Evolutionary conservation across 2,888 invertebrate species (phyloP).

Genomic region (Germaria angustata): DNA sequence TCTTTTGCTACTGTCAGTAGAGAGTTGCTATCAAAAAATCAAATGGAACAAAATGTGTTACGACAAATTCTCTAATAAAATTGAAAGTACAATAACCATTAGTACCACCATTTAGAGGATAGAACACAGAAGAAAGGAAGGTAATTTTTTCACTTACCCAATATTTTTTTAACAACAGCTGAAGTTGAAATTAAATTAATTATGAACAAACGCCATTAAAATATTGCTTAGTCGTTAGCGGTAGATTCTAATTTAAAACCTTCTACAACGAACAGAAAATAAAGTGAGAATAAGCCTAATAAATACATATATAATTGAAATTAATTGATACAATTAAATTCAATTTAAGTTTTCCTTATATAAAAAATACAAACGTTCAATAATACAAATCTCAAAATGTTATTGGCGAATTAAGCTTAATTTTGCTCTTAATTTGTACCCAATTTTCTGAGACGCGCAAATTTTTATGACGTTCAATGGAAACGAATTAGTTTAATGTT

Average conservation of each 20-base stretch:
- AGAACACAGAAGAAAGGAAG: too few relatives aligned
- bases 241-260: slow-evolving; percentile 18
- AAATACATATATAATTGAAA: slow-evolving; percentile 61
- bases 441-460: background rate
- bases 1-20: too few relatives aligned
- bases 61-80: too few relatives aligned
- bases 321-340: slow-evolving; percentile 55
- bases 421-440: background rate
- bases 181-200: background rate
- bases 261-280: background rate
- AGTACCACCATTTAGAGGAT: too few relatives aligned
- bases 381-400: background rate
- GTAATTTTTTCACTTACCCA: background rate
- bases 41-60: too few relatives aligned
- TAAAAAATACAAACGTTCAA: background rate
- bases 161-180: background rate
- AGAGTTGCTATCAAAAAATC: too few relatives aligned
- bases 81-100: too few relatives aligned
- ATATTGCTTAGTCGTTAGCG: slow-evolving; percentile 52
- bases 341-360: slow-evolving; percentile 16
- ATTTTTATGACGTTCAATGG: slow-evolving; percentile 34
- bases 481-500: slow-evolving; percentile 45
- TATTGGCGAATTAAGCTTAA: background rate
- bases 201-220: background rate
- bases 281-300: slow-evolving; percentile 28